Evolutionary conservation across 2,113 vertebrate genomes (phyloP).

Genomic region (Nymphicus hollandicus): DNA sequence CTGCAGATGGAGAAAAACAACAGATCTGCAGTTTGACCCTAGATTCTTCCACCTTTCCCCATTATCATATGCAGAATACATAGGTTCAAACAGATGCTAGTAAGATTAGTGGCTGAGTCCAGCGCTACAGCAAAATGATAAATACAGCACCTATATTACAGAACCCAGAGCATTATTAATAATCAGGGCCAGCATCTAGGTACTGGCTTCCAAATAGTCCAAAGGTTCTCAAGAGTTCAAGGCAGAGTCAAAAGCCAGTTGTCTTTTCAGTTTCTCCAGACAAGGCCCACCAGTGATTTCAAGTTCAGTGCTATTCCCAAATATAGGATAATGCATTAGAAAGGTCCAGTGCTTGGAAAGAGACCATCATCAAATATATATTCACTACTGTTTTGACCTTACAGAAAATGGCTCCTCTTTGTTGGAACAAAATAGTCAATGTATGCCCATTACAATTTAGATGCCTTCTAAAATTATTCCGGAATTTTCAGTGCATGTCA

Average conservation of each 20-base stretch:
- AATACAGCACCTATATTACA: neutral
- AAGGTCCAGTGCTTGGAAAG: neutral
- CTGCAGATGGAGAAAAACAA: neutral
- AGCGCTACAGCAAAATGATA: neutral
- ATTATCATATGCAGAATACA: neutral
- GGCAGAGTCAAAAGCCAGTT: neutral
- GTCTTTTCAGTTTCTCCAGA: neutral
- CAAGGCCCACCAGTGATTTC: neutral
- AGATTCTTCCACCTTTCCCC: neutral
- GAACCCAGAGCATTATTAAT: neutral
- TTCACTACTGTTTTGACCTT: neutral
- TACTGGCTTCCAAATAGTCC: neutral
- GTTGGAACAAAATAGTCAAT: neutral
- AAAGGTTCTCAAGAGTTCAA: neutral
- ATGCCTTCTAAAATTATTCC: neutral
- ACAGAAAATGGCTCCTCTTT: neutral
- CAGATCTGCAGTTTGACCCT: neutral
- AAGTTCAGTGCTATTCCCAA: neutral
- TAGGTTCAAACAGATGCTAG: neutral
- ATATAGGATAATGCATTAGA: neutral
- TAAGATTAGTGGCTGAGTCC: neutral
- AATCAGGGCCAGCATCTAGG: neutral
- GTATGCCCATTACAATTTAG: neutral
- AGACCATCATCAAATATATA: neutral
- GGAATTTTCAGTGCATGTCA: neutral